phyloP scores from a whole-genome alignment of 2,797 vertebrate genomes.

The Echiichthys vipera region DNA sequence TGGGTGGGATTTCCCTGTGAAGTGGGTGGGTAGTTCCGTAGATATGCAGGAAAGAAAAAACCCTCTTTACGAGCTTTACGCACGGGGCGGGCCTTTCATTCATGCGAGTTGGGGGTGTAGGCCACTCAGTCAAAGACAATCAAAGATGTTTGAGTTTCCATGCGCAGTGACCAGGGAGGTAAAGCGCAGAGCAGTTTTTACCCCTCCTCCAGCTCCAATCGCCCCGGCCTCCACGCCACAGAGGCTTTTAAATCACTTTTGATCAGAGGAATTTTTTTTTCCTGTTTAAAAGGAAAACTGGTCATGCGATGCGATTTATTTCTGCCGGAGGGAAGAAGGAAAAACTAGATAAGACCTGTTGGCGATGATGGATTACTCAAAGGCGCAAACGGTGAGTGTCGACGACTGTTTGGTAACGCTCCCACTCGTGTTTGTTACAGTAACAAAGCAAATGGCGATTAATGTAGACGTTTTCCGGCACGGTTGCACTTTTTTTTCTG shows the following conservation, averaged over 20 bases:
- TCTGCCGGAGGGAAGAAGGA: slow-evolving; percentile 46
- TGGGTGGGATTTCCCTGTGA: slow-evolving; percentile 51
- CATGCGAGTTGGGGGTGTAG: slow-evolving; percentile 70
- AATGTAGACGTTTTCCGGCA: neutral
- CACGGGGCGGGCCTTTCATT: slow-evolving; percentile 79
- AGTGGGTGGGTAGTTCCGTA: slow-evolving; percentile 47
- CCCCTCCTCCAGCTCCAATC: slow-evolving; percentile 65
- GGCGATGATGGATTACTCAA: slow-evolving; percentile 86
- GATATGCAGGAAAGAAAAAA: slow-evolving; percentile 35
- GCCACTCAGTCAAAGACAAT: slow-evolving; percentile 72
- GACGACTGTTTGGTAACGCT: slow-evolving; percentile 51
- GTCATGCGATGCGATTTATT: slow-evolving; percentile 71
- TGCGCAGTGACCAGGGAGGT: slow-evolving; percentile 82
- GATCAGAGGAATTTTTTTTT: slow-evolving; percentile 19
- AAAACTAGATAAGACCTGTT: slow-evolving; percentile 69
- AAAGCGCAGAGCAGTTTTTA: slow-evolving; percentile 67
- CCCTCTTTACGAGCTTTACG: slow-evolving; percentile 64
- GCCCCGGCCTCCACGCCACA: slow-evolving; percentile 44
- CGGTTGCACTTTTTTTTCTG: neutral
- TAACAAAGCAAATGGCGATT: slow-evolving; percentile 70
- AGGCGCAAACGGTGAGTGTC: slow-evolving; percentile 87
- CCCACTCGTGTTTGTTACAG: slow-evolving; percentile 68
- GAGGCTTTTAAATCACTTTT: slow-evolving; percentile 35
- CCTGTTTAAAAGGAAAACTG: slow-evolving; percentile 13
- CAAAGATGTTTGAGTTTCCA: slow-evolving; percentile 84